These are phyloP conservation scores for Anguilla obscura DNA, from an alignment of 2,797 vertebrate species.

Conservation along the genomic window DNA sequence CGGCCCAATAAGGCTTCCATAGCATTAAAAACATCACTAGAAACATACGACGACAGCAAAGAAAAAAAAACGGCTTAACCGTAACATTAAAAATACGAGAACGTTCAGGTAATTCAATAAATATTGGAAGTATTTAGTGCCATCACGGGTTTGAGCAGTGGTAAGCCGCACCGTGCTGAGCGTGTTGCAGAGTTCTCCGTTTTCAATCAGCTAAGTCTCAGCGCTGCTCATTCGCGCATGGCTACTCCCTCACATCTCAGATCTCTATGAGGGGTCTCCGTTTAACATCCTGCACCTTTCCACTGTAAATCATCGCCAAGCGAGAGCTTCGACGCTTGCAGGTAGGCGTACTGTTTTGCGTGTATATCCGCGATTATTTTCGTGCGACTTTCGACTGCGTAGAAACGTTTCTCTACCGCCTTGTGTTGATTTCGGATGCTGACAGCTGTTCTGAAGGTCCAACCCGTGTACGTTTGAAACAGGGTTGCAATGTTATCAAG, in stretches of 20 bases:
- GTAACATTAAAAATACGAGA: background rate
- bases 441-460: background rate
- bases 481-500: constrained; percentile 40
- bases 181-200: constrained; percentile 24
- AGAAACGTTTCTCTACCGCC: background rate
- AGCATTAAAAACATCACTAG: background rate
- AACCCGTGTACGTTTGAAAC: constrained; percentile 24
- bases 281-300: constrained; percentile 41
- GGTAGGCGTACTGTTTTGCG: constrained; percentile 43
- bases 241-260: constrained; percentile 41
- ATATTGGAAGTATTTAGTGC: background rate
- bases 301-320: constrained; percentile 37
- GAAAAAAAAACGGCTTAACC: background rate
- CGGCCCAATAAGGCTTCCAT: background rate
- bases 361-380: constrained; percentile 18
- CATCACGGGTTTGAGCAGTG: background rate
- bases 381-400: background rate
- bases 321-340: constrained; percentile 40
- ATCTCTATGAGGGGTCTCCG: constrained; percentile 40
- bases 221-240: constrained; percentile 44
- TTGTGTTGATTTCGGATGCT: background rate
- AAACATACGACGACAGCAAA: background rate
- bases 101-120: background rate
- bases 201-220: constrained; percentile 19
- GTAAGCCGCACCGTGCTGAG: background rate